Evolutionary conservation across 2,888 invertebrate species (phyloP), one percentile per base, ranked within the genome.

Genomic region (Brenthis daphne): DNA sequence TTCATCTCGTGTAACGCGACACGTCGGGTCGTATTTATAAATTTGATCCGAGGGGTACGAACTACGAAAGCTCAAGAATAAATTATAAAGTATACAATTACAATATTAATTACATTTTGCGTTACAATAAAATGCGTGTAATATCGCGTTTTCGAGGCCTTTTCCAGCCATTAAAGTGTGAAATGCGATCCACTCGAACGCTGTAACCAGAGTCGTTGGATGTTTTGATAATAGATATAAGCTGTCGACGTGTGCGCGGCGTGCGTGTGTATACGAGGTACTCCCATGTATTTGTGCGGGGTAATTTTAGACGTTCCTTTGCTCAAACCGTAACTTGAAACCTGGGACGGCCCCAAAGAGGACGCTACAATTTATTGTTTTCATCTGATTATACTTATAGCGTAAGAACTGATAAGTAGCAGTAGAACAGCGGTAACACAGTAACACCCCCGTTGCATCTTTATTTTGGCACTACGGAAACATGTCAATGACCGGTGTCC

Each of bases 161-260:
- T 92, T 92, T 92, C 92, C 92, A 92, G 90, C 92, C 91, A 92
- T 92, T 92, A 92, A 92, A 92, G 92, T 89, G 88, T 91, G 92
- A 90, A 92, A 92, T 82, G 85, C 86, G 92, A 92, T 91, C 89
- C 92, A 90, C 89, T 91, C 90, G 90, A 89, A 92, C 92, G 88
- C 89, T 87, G 92, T 91, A 92, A 92, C 89, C 87, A 82, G 91
- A 92, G 86, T 84, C 87, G 87, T 83, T 91, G 91, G 90, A 92
- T 92, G 92, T 92, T 92, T 92, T 92, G 92, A 92, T 92, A 92
- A 91, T 92, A 92, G 92, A 92, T 92, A 92, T 91, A 90, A 88
- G 88, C 87, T 78, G 77, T 74, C 81, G 79, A 78, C 84, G 90
- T 91, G 86, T 83, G 87, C 75, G 89, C 83, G 86, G 86, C 84